phyloP scores from a whole-genome alignment of 2,797 vertebrate genomes.

The Rhadinocentrus ornatus region DNA sequence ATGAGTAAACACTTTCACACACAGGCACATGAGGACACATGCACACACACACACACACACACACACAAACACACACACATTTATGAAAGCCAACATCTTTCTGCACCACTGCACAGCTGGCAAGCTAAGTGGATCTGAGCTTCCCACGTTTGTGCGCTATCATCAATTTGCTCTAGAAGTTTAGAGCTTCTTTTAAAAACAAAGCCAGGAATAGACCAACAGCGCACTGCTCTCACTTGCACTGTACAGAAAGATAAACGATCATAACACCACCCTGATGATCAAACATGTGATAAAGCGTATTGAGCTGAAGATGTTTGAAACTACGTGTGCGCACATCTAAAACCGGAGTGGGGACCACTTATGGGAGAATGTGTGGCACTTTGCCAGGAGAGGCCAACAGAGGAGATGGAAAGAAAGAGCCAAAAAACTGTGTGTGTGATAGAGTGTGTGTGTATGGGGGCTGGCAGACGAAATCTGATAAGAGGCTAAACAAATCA shows the following conservation, averaged over 20 bases:
- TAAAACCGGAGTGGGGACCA: constrained; percentile 46
- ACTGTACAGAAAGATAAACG: constrained; percentile 65
- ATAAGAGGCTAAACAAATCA: constrained; percentile 65
- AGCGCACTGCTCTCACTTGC: constrained; percentile 49
- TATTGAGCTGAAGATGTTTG: constrained; percentile 35
- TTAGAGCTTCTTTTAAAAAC: constrained; percentile 68
- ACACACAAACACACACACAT: constrained; percentile 31
- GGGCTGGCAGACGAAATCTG: constrained; percentile 49
- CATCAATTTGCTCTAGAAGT: constrained; percentile 61
- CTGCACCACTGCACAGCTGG: constrained; percentile 55
- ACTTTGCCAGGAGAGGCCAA: constrained; percentile 72
- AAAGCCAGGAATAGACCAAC: constrained; percentile 67
- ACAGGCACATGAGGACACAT: constrained; percentile 50
- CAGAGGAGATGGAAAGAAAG: constrained; percentile 50
- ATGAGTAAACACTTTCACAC: constrained; percentile 42
- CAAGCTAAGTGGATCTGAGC: constrained; percentile 41
- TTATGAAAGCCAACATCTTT: constrained; percentile 33
- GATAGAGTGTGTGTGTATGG: constrained; percentile 5
- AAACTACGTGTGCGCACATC: constrained; percentile 33
- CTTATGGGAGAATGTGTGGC: constrained; percentile 73
- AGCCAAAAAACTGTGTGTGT: constrained; percentile 12
- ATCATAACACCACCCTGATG: constrained; percentile 66
- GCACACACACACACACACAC: constrained; percentile 8
- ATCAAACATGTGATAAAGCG: constrained; percentile 70
- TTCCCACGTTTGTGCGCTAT: constrained; percentile 61